Evolutionary conservation across 2,888 invertebrate species (phyloP).

Genomic region (Aphrophora alni): DNA sequence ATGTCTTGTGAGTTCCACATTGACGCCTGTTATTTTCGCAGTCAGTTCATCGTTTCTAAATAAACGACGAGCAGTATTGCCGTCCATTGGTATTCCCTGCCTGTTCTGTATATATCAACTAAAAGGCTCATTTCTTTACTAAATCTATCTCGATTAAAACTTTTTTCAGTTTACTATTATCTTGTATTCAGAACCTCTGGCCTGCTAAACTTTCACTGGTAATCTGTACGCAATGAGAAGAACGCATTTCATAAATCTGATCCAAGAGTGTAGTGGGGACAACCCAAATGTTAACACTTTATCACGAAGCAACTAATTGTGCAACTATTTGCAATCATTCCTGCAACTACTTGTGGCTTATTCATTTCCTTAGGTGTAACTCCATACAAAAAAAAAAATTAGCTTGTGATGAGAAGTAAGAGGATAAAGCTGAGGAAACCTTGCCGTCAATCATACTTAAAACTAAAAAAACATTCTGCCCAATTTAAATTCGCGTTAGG

Average conservation of each 20-base stretch:
- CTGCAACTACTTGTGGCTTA: background rate
- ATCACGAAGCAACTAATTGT: too few species aligned
- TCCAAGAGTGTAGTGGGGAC: background rate
- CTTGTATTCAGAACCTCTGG: background rate
- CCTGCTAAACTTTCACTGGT: constrained; percentile 7
- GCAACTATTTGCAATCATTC: too few species aligned
- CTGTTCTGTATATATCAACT: background rate
- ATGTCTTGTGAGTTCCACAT: background rate
- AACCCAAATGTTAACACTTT: constrained; percentile 3
- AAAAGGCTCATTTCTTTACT: constrained; percentile 6
- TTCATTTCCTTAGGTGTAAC: background rate
- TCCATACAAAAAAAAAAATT: constrained; percentile 7
- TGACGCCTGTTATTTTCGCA: background rate
- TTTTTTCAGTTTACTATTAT: background rate
- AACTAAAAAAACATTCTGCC: too few species aligned
- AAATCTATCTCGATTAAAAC: too few species aligned
- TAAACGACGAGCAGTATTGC: constrained; percentile 9
- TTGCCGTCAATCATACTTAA: constrained; percentile 11
- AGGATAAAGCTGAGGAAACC: constrained; percentile 4
- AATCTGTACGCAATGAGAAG: constrained; percentile 10
- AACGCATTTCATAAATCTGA: constrained; percentile 12
- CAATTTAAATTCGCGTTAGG: too few species aligned
- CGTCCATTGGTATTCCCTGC: constrained; percentile 16
- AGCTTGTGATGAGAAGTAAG: constrained; percentile 11
- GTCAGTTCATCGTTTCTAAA: background rate